Evolutionary conservation across 2,113 vertebrate species (phyloP).

Genomic region (Oncorhynchus tshawytscha): DNA sequence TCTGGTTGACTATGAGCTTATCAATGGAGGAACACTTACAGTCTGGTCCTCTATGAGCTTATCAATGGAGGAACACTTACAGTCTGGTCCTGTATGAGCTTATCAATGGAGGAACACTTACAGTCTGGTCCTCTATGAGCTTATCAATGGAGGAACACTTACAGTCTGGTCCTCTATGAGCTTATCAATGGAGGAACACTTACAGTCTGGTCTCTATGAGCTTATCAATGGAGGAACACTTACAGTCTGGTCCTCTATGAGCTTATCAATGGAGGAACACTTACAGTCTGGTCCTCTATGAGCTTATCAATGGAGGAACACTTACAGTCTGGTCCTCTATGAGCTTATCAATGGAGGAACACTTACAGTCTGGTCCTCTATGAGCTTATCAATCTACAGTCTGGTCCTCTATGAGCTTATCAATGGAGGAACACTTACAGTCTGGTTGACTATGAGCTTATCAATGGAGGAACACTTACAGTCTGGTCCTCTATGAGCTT

Average conservation of each 20-base stretch:
- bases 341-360: conserved; percentile 76
- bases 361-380: conserved; percentile 77
- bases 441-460: conserved; percentile 93
- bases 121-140: conserved; percentile 93
- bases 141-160: conserved; percentile 73
- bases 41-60: conserved; percentile 95
- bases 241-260: conserved; percentile 93
- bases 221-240: conserved; percentile 71
- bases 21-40: conserved; percentile 73
- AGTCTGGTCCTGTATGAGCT: conserved; percentile 93
- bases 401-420: conserved; percentile 88
- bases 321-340: conserved; percentile 94
- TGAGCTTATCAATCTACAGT: conserved; percentile 50
- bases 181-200: conserved; percentile 69
- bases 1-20: conserved; percentile 90
- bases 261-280: conserved; percentile 71
- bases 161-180: conserved; percentile 94
- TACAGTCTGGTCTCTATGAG: conserved; percentile 92
- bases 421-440: conserved; percentile 73
- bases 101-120: conserved; percentile 73
- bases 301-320: conserved; percentile 2
- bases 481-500: conserved; percentile 95
- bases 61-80: conserved; percentile 73
- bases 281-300: too few relatives aligned
- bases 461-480: conserved; percentile 75